Evolutionary conservation across 2,888 invertebrate genomes (phyloP), one percentile per base, ranked within the genome.

Genomic region (Abscondita cerata): DNA sequence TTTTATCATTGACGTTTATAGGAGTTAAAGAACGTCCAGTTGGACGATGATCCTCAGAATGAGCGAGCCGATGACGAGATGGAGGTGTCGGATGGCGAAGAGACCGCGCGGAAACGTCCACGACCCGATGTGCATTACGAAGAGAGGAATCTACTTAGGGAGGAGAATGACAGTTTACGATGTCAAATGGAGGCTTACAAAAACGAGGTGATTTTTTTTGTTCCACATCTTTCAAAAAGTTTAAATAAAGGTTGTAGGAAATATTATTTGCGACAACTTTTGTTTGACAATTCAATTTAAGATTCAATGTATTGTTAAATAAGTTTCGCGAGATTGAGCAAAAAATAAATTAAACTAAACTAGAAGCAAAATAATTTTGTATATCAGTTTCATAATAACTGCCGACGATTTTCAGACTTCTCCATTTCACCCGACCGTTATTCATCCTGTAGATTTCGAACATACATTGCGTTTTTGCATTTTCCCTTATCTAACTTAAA

Each of bases 111-210:
- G 25, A 78, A 75, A 59, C 77, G 76, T 52, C 75, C 75, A 9
- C 70, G 70, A 1, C 71, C 62, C 11, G 65, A 68, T 18, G 19
- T 51, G 3, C 65, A 52, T 19, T 75, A 73, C 46, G 75, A 76
- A 52, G 71, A 70, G 36, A 73, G 75, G 25, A 55, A 61, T 13
- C 73, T 68, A 33, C 70, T 84, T 5, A 82, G 91, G 86, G 91
- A 92, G 64, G 96, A 97, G 78, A 96, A 96, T 76, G 95, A 96
- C 73, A 92, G 91, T 69, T 83, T 97, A 25, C 87, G 91, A 63
- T 96, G 95, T 80, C 94, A 95, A 82, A 80, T 96, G 73, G 96
- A 96, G 80, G 96, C 96, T 0, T 95, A 94, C 76, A 95, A 95
- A 79, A 96, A 96, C 80, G 96, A 97, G 83, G 80, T 80, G 70